Base-by-base conservation (phyloP, 2,888 invertebrate species). In the Conchocele bisecta region DNA sequence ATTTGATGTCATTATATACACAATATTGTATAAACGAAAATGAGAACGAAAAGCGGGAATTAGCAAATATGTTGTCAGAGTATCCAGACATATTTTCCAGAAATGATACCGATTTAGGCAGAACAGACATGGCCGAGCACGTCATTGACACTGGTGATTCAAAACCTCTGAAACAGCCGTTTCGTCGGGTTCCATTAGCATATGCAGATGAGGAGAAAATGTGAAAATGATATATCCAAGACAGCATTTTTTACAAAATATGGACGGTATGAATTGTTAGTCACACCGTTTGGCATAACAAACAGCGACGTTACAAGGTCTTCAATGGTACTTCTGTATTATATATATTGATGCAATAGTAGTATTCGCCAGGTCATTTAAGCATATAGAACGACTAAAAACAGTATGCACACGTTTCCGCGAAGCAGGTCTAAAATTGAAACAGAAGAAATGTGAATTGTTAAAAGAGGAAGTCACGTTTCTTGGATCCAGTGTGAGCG, bases 181-280 rank as follows among this genome's bases (percentile, higher is more conserved):
- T 58, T 22, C 20, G 63, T 15, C 9, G 63, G 6, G 26, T 59
- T 15, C 67, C 67, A 20, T 15, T 59, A n/a, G 63, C 54, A 26
- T 68, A 58, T 46, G 63, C 46, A 17, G 33, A 63, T 17, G 59
- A 59, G 17, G 59, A 63, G 35, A 67, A 72, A 39, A 44, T 35
- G 51, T 24, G 20, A 57, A 3, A 26, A 46, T n/a, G 73, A 73
- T 42, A 67, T 72, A 13, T 65, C 60, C 15, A 79, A 79, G 53
- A 76, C 81, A 11, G 75, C 76, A 41, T 79, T 81, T 58, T 51
- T 64, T 11, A 67, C 67, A 13, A 72, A 65, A 37, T 65, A 68
- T 42, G 73, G 78, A 11, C 41, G 75, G 11, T 81, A 48, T 41
- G 74, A 79, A 33, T 77, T 72, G 31, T 24, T 28, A 20, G 48